Evolutionary conservation across 1,140 invertebrate species (phyloP), one percentile per base, ranked within the genome.

Genomic region (Bemisia tabaci): DNA sequence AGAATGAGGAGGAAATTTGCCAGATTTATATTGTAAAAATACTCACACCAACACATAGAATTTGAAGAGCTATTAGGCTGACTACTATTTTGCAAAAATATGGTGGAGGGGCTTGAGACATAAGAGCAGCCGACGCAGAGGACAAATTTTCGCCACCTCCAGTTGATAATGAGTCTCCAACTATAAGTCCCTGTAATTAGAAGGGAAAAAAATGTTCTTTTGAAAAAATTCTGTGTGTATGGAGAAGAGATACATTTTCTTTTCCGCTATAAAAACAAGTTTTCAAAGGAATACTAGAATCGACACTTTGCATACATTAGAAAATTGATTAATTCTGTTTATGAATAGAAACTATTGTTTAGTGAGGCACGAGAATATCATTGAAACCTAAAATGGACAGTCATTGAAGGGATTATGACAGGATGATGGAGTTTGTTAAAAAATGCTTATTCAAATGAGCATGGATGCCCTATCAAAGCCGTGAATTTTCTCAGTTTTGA

Each of bases 81-180:
- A 98, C 89, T 5, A 97, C 94, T 27, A 92, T 92, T n/a, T 93
- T 95, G 75, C 92, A 97, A 78, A 99, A 98, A 73, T 92, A 87
- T 66, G 88, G 84, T 27, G 95, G 94, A 0, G 94, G 94, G 66
- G 91, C 88, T 78, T 94, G 89, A 66, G 85, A 87, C 84, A 94
- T 88, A 11, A 91, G 78, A 33, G 88, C 89, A 22, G 85, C 85
- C 5, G 87, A 86, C 22, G 90, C 88, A 48, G 87, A 89, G 26
- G 89, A 88, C 63, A 88, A 62, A 65, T 74, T 75, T 26, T 75
- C 75, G 62, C 70, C 81, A 69, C 85, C 84, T 77, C 86, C 86
- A 61, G 80, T 82, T 65, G 75, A 75, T 67, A 77, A 80, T 69
- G 78, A 79, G 67, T 89, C 88, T 12, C 90, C 90, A 33, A 94